Evolutionary conservation across 2,113 vertebrate genomes (phyloP).

Genomic region (Eudorcas thomsonii): DNA sequence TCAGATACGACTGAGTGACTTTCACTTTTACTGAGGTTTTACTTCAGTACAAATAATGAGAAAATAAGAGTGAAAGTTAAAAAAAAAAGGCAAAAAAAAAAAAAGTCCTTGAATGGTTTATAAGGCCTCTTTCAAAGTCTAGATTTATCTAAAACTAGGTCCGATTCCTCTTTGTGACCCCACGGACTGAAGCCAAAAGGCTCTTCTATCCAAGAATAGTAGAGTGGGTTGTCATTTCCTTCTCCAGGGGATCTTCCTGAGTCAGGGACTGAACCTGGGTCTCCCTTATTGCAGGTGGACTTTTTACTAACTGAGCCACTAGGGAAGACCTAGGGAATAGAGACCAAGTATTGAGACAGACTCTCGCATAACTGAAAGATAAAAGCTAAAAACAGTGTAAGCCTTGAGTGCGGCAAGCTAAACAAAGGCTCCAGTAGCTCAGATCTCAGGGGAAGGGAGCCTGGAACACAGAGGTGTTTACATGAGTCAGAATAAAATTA

Average conservation of each 20-base stretch:
- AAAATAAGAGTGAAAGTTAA: not conserved
- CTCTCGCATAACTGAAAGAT: not conserved
- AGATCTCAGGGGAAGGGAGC: conserved; percentile 9
- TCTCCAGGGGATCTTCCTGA: not conserved
- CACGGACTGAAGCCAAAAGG: not conserved
- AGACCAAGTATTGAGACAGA: conserved; percentile 1
- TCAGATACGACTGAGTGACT: not conserved
- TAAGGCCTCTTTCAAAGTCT: conserved; percentile 15
- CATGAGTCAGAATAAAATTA: conserved; percentile 32
- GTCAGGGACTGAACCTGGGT: not conserved
- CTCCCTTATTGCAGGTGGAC: not conserved
- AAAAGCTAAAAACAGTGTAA: conserved; percentile 6
- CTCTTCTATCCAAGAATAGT: not conserved
- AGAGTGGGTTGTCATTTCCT: not conserved
- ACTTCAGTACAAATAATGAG: not conserved
- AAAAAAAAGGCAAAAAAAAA: not conserved
- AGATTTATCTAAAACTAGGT: not conserved
- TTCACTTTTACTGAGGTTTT: not conserved
- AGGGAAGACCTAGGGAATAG: not conserved
- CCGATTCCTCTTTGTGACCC: not conserved
- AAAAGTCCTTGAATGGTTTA: not conserved
- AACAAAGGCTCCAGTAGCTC: conserved; percentile 13
- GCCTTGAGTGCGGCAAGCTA: not conserved
- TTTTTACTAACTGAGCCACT: not conserved
- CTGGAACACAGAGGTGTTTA: not conserved